Evolutionary conservation across 1,140 invertebrate genomes (phyloP), one percentile per base, ranked within the genome.

Genomic region (Tetragnatha versicolor): DNA sequence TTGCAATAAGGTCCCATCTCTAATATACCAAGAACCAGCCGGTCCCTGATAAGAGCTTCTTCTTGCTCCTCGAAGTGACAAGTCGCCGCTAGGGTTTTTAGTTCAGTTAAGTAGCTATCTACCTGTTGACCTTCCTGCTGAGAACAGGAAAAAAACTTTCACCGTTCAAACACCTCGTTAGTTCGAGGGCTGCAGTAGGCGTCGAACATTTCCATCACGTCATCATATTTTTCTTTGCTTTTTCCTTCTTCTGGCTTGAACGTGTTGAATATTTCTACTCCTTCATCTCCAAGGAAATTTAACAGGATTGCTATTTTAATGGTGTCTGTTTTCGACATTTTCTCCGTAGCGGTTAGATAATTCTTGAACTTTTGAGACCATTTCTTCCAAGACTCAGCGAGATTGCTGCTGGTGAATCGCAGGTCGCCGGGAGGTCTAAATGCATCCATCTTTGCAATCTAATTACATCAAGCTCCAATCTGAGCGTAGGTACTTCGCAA

Each of bases 21-120:
- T 45, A 47, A 4, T 17, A 72, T 72, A 10, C 85, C 84, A 3
- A 86, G 83, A 1, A 86, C 83, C 27, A 87, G 84, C 45, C 83
- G 77, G 63, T 85, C 85, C 37, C 85, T 45, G 29, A 86, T 85
- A 45, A 86, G 63, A 51, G 84, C 82, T 17, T 86, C 84, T 33
- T 82, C 73, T 7, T 86, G 68, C 2, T 49, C 72, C 17, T 82
- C 83, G 80, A 83, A 87, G 0, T 85, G 82, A 77, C 86, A 86
- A 45, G 83, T 68, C 53, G 85, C 83, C 22, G 83, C 83, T 22
- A 85, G 58, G 2, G 79, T 72, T 76, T 86, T 84, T 31, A 86
- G 72, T 10, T 81, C 65, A 14, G 84, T 85, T 22, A 86, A 83
- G 80, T 85, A 86, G n/a, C 79, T 76, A 73, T 86, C 85, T 0